These are phyloP conservation scores for Drepana arcuata DNA, from an alignment of 1,140 invertebrate genomes.

Conservation along the genomic window DNA sequence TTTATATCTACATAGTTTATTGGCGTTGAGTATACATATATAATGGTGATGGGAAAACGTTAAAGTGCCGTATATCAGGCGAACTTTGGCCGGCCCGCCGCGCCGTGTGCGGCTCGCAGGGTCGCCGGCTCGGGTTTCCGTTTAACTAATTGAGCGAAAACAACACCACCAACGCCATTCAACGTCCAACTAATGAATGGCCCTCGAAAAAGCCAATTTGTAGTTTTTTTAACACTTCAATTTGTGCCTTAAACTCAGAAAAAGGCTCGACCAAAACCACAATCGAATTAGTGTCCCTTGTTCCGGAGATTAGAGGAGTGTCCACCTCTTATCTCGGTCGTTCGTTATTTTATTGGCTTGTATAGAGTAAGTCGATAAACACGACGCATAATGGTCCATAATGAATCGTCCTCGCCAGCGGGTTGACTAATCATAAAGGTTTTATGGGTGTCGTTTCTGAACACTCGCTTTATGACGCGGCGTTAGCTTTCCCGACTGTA, in stretches of 20 bases:
- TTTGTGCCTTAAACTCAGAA: constrained; percentile 66
- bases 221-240: constrained; percentile 71
- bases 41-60: constrained; percentile 8
- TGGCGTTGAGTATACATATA: constrained; percentile 5
- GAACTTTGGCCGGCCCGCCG: constrained; percentile 3
- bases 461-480: constrained; percentile 43
- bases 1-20: constrained; percentile 7
- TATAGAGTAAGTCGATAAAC: constrained; percentile 68
- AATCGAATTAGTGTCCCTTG: constrained; percentile 72
- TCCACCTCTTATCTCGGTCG: constrained; percentile 66
- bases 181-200: constrained; percentile 64
- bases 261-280: constrained; percentile 65
- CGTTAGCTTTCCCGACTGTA: constrained; percentile 17
- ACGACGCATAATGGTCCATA: constrained; percentile 68
- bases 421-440: constrained; percentile 70
- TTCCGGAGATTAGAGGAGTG: constrained; percentile 69
- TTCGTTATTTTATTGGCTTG: constrained; percentile 71
- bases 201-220: constrained; percentile 64
- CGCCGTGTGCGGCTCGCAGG: constrained; percentile 51
- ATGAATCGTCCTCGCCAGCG: constrained; percentile 66
- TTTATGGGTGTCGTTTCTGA: constrained; percentile 61
- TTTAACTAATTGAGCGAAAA: constrained; percentile 71
- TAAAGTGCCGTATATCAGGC: constrained; percentile 8
- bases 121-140: constrained; percentile 51
- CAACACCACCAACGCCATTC: constrained; percentile 58